Evolutionary conservation across 2,888 invertebrate species (phyloP).

Genomic region (Hypsopygia costalis): DNA sequence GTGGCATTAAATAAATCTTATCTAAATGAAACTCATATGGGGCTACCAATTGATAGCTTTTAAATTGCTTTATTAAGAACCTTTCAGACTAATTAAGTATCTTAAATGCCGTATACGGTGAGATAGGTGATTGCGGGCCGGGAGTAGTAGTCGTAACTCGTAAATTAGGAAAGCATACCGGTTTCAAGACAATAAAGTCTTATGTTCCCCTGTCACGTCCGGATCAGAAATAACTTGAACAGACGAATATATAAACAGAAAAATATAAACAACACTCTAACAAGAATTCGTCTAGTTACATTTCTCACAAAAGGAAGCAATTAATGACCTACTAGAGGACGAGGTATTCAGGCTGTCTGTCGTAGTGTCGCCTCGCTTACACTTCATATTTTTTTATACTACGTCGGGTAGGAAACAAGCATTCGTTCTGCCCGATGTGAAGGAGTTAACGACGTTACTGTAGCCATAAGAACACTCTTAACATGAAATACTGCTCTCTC

Average conservation of each 20-base stretch:
- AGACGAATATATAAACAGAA: conserved; percentile 42
- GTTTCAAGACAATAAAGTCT: conserved; percentile 49
- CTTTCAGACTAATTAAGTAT: conserved; percentile 57
- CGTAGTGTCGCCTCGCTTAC: too few relatives aligned
- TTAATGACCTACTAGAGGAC: too few relatives aligned
- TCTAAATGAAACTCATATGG: conserved; percentile 53
- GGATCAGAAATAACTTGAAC: conserved; percentile 10
- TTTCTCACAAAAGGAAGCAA: conserved; percentile 51
- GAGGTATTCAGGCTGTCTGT: too few relatives aligned
- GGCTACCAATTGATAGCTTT: conserved; percentile 47
- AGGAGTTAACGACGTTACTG: too few relatives aligned
- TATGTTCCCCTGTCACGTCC: too few relatives aligned
- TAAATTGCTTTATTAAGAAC: conserved; percentile 56
- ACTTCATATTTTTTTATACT: too few relatives aligned
- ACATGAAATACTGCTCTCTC: too few relatives aligned
- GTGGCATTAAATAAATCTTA: conserved; percentile 37
- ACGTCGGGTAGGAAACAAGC: too few relatives aligned
- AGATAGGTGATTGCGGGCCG: conserved; percentile 11
- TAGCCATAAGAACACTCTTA: too few relatives aligned
- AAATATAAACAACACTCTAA: conserved; percentile 42
- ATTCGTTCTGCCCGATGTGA: too few relatives aligned
- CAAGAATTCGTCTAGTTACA: conserved; percentile 55
- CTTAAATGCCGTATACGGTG: conserved; percentile 38
- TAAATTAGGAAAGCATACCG: conserved; percentile 44
- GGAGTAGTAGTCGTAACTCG: conserved; percentile 40